A percentile compares a stretch with the other conserved stretches of the same genome.
Conservation (phyloP, 2,113 vertebrate genomes). For the Nothocercus julius region DNA sequence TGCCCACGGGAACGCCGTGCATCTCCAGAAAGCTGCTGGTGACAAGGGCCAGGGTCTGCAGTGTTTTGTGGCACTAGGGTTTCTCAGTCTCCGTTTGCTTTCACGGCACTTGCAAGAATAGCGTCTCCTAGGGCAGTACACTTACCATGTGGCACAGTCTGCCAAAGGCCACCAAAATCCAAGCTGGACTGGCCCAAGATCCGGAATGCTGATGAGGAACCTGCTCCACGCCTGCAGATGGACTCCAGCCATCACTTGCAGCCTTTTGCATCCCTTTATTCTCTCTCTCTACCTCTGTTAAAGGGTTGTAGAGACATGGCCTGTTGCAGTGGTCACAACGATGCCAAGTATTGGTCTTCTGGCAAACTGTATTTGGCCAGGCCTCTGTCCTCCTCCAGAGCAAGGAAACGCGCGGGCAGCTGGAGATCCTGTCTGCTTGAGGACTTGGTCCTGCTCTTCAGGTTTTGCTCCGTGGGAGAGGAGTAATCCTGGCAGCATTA, state of each 20-base stretch:
- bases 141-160: not conserved
- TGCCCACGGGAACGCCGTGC: not conserved
- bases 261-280: not conserved
- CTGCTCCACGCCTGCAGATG: not conserved
- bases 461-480: conserved; percentile 47
- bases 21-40: not conserved
- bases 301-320: not conserved
- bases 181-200: not conserved
- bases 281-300: not conserved
- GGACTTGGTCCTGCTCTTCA: conserved; percentile 36
- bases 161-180: not conserved
- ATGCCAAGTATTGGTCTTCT: conserved; percentile 21
- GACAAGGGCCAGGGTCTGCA: not conserved
- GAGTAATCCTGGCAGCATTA: conserved; percentile 63
- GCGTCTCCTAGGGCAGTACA: not conserved
- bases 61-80: not conserved
- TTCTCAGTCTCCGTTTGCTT: not conserved
- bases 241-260: not conserved
- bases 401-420: conserved; percentile 37
- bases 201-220: not conserved
- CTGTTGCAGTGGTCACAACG: not conserved
- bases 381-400: conserved; percentile 28
- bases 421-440: conserved; percentile 57
- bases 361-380: conserved; percentile 40
- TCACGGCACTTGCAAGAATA: conserved; percentile 12